Conservation (phyloP, 2,888 invertebrate species). For the Nomada fucata region DNA sequence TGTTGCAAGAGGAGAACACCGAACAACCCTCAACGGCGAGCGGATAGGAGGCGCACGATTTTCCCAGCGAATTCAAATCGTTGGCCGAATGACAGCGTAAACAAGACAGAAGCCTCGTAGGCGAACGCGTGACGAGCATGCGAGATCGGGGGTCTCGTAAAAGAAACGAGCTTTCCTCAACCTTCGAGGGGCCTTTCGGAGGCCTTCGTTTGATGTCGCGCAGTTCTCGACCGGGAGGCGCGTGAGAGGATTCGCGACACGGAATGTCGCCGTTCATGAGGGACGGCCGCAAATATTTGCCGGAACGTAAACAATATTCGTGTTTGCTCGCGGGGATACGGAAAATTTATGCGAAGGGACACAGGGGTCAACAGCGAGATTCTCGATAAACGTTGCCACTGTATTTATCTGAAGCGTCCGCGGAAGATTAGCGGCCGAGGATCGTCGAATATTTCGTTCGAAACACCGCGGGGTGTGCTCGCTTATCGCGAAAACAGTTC, state of each 20-base stretch:
- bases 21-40: neutral
- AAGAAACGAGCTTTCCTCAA: conserved; percentile 21
- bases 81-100: conserved; percentile 73
- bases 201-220: conserved; percentile 57
- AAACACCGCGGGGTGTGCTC: neutral
- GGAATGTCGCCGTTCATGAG: conserved; percentile 24
- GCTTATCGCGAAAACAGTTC: conserved; percentile 31
- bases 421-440: conserved; percentile 3
- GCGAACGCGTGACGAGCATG: conserved; percentile 70
- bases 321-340: neutral
- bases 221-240: conserved; percentile 21
- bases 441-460: neutral
- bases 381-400: neutral
- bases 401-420: too few species aligned
- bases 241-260: conserved; percentile 53
- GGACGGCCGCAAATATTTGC: conserved; percentile 14
- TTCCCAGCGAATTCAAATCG: conserved; percentile 72
- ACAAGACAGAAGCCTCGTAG: conserved; percentile 71
- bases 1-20: neutral
- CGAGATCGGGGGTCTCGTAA: conserved; percentile 17
- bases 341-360: conserved; percentile 5
- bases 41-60: conserved; percentile 47
- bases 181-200: conserved; percentile 32
- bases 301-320: conserved; percentile 16
- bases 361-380: neutral